A percentile compares a stretch with the other conserved stretches of the same genome.
These are phyloP conservation scores for Brachionus angularis DNA, from an alignment of 1,140 invertebrate species.

Conservation along the genomic window DNA sequence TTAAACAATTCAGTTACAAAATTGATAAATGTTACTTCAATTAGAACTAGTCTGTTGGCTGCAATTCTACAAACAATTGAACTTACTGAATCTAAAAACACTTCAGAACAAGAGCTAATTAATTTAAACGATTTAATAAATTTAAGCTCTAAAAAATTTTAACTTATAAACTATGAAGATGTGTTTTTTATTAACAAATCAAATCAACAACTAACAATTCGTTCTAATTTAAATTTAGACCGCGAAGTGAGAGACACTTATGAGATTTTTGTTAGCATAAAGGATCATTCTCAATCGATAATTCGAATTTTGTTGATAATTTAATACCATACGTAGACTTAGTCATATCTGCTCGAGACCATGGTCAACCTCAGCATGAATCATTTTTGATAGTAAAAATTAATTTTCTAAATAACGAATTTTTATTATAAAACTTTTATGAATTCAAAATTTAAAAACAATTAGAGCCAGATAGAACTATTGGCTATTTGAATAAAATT, in stretches of 20 bases:
- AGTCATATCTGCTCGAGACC: background rate
- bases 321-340: too few relatives aligned
- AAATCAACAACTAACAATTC: background rate
- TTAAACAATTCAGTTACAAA: background rate
- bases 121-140: too few relatives aligned
- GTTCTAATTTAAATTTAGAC: background rate
- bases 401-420: background rate
- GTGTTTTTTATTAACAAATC: background rate
- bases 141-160: constrained; percentile 22
- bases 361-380: background rate
- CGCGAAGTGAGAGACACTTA: constrained; percentile 30
- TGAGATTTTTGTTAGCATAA: constrained; percentile 9
- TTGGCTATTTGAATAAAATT: too few relatives aligned
- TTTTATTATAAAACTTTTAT: constrained; percentile 26
- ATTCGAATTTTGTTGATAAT: constrained; percentile 24
- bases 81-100: background rate
- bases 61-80: constrained; percentile 37
- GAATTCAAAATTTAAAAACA: background rate
- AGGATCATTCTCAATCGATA: too few relatives aligned
- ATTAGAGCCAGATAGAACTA: background rate
- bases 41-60: background rate
- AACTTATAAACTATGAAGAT: constrained; percentile 1
- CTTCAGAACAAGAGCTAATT: background rate
- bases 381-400: background rate
- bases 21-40: too few relatives aligned